Evolutionary conservation across 2,888 invertebrate species (phyloP), one percentile per base, ranked within the genome.

Genomic region (Euzetes globulus): DNA sequence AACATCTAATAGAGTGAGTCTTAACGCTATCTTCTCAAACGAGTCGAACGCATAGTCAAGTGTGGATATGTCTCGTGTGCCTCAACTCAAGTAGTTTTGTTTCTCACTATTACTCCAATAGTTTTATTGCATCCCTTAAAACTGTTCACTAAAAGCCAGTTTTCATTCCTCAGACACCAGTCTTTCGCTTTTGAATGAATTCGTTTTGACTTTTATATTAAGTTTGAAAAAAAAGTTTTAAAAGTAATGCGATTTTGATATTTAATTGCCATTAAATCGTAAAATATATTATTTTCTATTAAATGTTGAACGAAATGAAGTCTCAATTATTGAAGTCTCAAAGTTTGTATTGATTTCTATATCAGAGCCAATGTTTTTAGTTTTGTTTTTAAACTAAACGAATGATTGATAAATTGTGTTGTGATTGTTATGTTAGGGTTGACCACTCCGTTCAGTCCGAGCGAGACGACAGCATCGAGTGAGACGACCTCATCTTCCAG

Each of bases 371-470:
- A 27, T 25, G 2, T 27, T 27, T 27, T 15, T 22, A 6, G 5
- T 22, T 60, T 60, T 3, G 15, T 60, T 29, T 60, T 15, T 13
- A 27, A 60, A 15, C 5, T 50, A 1, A 50, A n/a, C n/a, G n/a
- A 50, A 50, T 50, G 17, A 50, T 50, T 19, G 4, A 50, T 19
- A 5, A n/a, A 1, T 50, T 50, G 50, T 50, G 50, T 37, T 65
- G 17, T 37, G 33, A 5, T 25, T 25, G 27, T 7, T 50, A 6
- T 50, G 17, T 33, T 37, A 65, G 63, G 33, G 33, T 11, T 65
- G 63, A 65, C 63, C 27, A 65, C 63, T 17, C 63, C 63, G 63
- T 65, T 33, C 63, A 72, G 72, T 72, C 58, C 72, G 63, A 72
- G 33, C 29, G 72, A 72, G 45, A 72, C 55, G 4, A 52, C 58